Percentiles rank a stretch among this genome's conserved stretches.
Conservation (phyloP, 1,140 invertebrate species). For the Adelges cooleyi region DNA sequence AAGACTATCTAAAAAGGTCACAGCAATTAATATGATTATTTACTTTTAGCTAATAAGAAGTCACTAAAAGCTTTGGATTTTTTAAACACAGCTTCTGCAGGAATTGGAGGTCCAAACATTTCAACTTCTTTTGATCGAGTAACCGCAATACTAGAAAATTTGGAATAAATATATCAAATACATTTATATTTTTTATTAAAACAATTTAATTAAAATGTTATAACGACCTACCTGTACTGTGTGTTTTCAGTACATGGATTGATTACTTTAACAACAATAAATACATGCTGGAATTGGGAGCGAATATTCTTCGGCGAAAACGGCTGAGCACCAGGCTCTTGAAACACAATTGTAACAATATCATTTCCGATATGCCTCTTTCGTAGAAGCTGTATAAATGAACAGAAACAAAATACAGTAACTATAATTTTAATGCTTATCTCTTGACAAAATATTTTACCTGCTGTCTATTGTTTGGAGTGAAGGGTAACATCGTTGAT, state of each 20-base stretch:
- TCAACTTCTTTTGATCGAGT: conserved; percentile 90
- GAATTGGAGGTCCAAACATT: conserved; percentile 87
- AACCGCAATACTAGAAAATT: conserved; percentile 69
- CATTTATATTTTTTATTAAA: not conserved
- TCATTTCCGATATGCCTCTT: conserved; percentile 91
- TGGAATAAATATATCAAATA: conserved; percentile 1
- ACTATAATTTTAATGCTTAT: too few relatives aligned
- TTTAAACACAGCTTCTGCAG: conserved; percentile 66
- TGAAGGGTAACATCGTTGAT: conserved; percentile 84
- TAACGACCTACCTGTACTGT: conserved; percentile 53
- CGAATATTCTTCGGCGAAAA: conserved; percentile 87
- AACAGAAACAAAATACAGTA: too few relatives aligned
- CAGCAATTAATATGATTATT: conserved; percentile 25
- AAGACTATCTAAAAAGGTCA: not conserved
- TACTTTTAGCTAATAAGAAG: conserved; percentile 82
- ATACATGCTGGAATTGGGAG: conserved; percentile 97
- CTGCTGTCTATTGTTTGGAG: conserved; percentile 82
- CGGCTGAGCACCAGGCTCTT: conserved; percentile 85
- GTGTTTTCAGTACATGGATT: conserved; percentile 86
- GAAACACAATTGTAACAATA: conserved; percentile 93
- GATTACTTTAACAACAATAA: conserved; percentile 78
- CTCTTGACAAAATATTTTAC: conserved; percentile 36
- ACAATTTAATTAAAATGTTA: conserved; percentile 1
- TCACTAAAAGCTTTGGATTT: conserved; percentile 85
- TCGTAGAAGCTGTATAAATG: conserved; percentile 55